These are phyloP conservation scores for Lepidotrigona ventralis DNA, from an alignment of 1,140 invertebrate genomes.

Conservation along the genomic window DNA sequence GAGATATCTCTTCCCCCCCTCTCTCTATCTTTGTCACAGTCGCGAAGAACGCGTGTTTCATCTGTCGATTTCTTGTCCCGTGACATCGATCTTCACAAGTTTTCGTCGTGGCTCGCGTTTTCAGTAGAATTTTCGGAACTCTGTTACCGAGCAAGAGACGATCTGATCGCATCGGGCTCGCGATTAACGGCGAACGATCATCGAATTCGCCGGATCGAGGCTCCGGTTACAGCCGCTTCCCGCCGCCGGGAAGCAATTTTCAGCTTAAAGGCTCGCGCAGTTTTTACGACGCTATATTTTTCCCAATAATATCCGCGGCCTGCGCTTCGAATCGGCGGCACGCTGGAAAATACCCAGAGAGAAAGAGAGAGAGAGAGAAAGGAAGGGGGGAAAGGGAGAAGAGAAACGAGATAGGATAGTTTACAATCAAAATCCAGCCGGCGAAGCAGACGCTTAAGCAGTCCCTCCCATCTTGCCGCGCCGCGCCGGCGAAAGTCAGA, in stretches of 20 bases:
- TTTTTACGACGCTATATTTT: conserved; percentile 62
- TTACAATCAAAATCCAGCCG: conserved; percentile 64
- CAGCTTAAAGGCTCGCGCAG: conserved; percentile 64
- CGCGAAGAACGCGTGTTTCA: background rate
- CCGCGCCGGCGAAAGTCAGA: conserved; percentile 51
- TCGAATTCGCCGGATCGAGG: conserved; percentile 61
- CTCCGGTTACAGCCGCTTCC: conserved; percentile 50
- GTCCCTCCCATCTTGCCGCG: conserved; percentile 49
- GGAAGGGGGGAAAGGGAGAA: background rate
- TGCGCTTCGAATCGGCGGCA: conserved; percentile 7
- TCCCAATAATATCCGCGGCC: conserved; percentile 63
- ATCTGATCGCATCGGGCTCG: background rate
- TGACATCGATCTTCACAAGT: background rate
- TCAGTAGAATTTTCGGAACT: too few species aligned
- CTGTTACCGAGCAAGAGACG: too few species aligned
- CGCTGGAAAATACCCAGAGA: background rate
- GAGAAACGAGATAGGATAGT: conserved; percentile 52
- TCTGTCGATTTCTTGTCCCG: background rate
- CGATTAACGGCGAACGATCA: conserved; percentile 53
- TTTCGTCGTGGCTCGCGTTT: too few species aligned
- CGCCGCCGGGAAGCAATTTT: conserved; percentile 62
- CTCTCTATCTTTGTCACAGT: background rate
- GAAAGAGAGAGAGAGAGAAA: background rate
- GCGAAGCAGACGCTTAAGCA: conserved; percentile 61
- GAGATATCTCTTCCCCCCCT: background rate